Evolutionary conservation across 2,888 invertebrate genomes (phyloP), one percentile per base, ranked within the genome.

Genomic region (Macaria notata): DNA sequence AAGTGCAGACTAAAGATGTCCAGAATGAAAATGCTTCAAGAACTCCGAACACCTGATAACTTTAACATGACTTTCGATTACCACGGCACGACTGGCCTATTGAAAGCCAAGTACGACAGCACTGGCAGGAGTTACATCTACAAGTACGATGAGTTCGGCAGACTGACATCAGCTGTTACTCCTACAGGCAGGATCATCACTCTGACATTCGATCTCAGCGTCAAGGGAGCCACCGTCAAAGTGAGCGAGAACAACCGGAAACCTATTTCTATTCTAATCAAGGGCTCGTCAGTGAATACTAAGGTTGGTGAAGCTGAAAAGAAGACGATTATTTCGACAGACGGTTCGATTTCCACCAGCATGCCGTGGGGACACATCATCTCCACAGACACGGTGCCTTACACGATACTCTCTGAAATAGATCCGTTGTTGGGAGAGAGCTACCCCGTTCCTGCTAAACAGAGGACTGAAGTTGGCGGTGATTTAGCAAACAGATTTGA

Each of bases 131-230:
- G 97, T 69, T 97, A 97, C 77, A 96, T 98, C 29, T 99, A 98
- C 81, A 96, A 97, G 75, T 99, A 98, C 75, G 98, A 99, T 76
- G 97, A 97, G 78, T 98, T 98, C 76, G 99, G 99, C 2, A 94
- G 98, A 56, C 90, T 98, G 1, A 97, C 96, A 2, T 96, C 96
- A 8, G 97, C 98, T 0, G 96, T 98, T 0, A 98, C 98, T 4
- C 98, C 99, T 0, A 98, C 98, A n/a, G 98, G 98, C 4, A 95
- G 98, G 86, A 95, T 98, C 19, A 97, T 98, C 53, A 95, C 95
- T 61, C 86, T 98, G 0, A 95, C 95, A 3, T 98, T 98, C 75
- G 98, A 98, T 83, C 91, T 98, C n/a, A 97, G 97, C 73, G 88
- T 96, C 9, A 97, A 97, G 84, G 98, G 98, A 0, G 98, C 98